Percentiles rank a stretch among this genome's conserved stretches.
These are phyloP conservation scores for Calyptomena viridis DNA, from an alignment of 2,113 vertebrate species.

Conservation along the genomic window DNA sequence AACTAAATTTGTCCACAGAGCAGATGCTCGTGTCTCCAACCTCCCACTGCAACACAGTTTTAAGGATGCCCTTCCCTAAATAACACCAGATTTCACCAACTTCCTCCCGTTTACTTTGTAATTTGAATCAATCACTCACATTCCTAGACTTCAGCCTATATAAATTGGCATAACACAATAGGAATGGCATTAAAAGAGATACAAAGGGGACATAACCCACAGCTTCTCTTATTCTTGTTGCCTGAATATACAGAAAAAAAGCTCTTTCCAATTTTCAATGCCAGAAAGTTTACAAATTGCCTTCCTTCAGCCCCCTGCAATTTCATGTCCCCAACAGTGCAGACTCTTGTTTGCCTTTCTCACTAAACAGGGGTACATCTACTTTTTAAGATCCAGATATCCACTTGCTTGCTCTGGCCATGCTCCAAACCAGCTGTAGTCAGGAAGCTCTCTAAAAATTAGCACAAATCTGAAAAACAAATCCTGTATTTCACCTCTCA, in stretches of 20 bases:
- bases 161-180: neutral
- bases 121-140: neutral
- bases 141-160: neutral
- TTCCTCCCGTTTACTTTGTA: neutral
- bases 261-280: neutral
- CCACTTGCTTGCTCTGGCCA: neutral
- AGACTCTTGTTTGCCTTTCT: neutral
- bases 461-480: neutral
- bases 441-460: neutral
- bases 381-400: neutral
- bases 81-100: slow-evolving; percentile 10
- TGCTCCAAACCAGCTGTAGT: neutral
- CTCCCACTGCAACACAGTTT: slow-evolving; percentile 2
- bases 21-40: slow-evolving; percentile 44
- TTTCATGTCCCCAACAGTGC: neutral
- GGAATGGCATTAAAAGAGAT: neutral
- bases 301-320: fast-evolving
- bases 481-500: neutral
- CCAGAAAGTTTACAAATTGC: neutral
- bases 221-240: neutral
- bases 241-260: neutral
- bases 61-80: slow-evolving; percentile 37
- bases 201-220: neutral
- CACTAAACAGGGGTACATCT: neutral
- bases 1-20: neutral